phyloP scores from a whole-genome alignment of 2,888 invertebrate genomes.

The Lissocephala sabroskyi region DNA sequence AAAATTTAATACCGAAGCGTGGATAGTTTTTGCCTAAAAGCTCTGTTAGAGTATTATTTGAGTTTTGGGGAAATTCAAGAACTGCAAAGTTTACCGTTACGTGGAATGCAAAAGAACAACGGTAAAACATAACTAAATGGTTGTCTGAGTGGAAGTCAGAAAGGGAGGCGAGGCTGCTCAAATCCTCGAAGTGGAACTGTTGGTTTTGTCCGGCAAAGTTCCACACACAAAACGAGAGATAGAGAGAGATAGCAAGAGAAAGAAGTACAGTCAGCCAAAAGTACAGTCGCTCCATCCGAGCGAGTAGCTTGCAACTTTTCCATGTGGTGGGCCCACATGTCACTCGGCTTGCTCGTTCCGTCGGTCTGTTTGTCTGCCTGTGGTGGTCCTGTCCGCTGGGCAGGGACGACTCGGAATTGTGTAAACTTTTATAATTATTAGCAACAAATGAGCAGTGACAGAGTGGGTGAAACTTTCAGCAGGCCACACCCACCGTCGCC shows the following conservation, averaged over 20 bases:
- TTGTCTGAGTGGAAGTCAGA: no score
- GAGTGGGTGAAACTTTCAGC: slow-evolving; percentile 20
- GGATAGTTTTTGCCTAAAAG: slow-evolving; percentile 44
- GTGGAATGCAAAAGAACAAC: slow-evolving; percentile 9
- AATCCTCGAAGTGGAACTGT: no score
- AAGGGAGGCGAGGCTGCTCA: no score
- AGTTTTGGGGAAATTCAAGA: slow-evolving; percentile 9
- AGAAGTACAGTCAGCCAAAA: background rate
- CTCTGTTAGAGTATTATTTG: slow-evolving; percentile 39
- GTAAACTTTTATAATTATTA: slow-evolving; percentile 64
- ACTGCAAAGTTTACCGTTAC: slow-evolving; percentile 10
- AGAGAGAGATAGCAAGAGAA: slow-evolving; percentile 20
- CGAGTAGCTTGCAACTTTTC: slow-evolving; percentile 28
- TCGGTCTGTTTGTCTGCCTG: slow-evolving; percentile 8
- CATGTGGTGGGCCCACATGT: background rate
- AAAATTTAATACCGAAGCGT: slow-evolving; percentile 57
- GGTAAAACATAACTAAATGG: slow-evolving; percentile 10
- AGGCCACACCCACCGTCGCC: slow-evolving; percentile 1
- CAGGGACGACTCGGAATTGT: no score
- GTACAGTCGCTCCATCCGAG: slow-evolving; percentile 11
- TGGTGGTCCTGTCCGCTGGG: slow-evolving; percentile 33
- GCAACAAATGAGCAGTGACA: slow-evolving; percentile 64
- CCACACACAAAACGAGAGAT: background rate
- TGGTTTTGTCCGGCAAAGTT: no score
- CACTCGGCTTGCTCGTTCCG: no score